Evolutionary conservation across 2,113 vertebrate species (phyloP), one percentile per base, ranked within the genome.

Genomic region (Hippopotamus amphibius): DNA sequence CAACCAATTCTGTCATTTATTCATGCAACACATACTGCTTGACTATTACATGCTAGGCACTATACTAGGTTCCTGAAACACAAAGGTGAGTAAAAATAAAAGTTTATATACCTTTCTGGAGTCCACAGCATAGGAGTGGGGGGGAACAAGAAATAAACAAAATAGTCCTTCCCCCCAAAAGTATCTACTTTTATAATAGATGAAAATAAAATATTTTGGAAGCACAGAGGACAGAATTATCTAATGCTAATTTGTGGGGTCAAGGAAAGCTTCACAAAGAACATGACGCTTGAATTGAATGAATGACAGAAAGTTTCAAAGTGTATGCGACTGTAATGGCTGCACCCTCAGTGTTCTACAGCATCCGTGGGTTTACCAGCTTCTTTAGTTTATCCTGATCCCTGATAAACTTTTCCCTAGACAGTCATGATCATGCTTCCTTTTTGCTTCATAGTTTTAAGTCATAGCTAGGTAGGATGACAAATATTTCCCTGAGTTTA

Each of bases 381-480:
- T 63, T 76, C 69, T 77, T 93, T 30, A 59, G 81, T 84, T 92
- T 90, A 82, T 19, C 28, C 59, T 5, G 33, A 69, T 76, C 37
- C 12, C 9, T 57, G 4, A 71, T 95, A 71, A 81, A 82, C 16
- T 41, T 88, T 85, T n/a, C 61, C 43, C 55, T 82, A 68, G 53
- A 84, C 74, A 82, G 55, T 77, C 59, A 57, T 11, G 11, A 59
- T n/a, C 19, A 90, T 33, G 17, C 72, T 43, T 77, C 7, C 41
- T 88, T 46, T 72, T n/a, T 63, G 37, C 14, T 82, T 93, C 65
- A 68, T 65, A 53, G 53, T 81, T 88, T 81, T 71, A 96, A 92
- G 59, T 74, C 66, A 76, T 9, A 96, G 37, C 7, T 9, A 74
- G 19, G 9, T 48, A 88, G 37, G 24, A 82, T 41, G 37, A 69